phyloP scores from a whole-genome alignment of 2,888 invertebrate species.

The Cremastinae sp. region DNA sequence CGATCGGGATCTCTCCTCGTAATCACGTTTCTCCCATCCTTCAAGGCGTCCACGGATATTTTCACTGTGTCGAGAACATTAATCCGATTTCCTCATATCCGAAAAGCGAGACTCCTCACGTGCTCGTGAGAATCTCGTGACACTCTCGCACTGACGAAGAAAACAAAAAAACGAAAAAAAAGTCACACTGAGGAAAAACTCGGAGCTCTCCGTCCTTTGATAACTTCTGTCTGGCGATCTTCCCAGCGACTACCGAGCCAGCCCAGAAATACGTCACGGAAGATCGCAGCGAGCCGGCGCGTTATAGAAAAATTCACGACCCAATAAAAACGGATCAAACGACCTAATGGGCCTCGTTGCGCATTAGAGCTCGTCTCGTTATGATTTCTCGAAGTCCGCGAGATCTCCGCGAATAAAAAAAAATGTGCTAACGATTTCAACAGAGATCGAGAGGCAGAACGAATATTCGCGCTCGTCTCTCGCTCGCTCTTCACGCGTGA shows the following conservation, averaged over 20 bases:
- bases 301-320: background rate
- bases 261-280: constrained; percentile 37
- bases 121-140: too few species aligned
- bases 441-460: background rate
- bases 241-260: constrained; percentile 33
- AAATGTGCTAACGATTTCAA: background rate
- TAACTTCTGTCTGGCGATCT: constrained; percentile 42
- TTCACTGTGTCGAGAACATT: too few species aligned
- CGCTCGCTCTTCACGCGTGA: background rate
- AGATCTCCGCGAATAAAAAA: constrained; percentile 1
- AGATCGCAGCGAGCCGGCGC: background rate
- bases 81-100: too few species aligned
- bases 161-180: too few species aligned
- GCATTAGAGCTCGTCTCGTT: constrained; percentile 18
- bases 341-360: constrained; percentile 65
- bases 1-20: background rate
- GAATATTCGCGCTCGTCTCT: background rate
- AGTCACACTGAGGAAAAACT: background rate
- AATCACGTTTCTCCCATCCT: too few species aligned
- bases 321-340: constrained; percentile 74
- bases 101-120: too few species aligned
- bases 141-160: too few species aligned
- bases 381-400: background rate
- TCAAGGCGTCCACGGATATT: too few species aligned
- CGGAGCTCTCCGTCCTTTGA: background rate